A percentile compares a stretch with the other conserved stretches of the same genome.
Conservation (phyloP, 1,140 invertebrate species). For the Hirudo medicinalis region DNA sequence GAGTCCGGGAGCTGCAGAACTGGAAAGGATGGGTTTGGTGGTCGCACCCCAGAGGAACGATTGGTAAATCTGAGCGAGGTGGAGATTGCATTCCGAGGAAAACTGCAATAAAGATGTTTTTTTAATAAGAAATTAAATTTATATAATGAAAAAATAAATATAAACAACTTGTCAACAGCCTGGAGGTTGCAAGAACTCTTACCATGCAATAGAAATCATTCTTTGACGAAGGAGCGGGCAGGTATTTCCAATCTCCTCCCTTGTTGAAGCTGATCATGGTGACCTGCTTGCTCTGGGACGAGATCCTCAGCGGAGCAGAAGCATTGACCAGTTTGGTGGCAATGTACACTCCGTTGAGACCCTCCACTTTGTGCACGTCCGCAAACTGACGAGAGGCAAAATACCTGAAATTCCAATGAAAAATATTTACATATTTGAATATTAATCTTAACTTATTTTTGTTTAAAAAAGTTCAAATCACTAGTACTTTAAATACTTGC, state of each 20-base stretch:
- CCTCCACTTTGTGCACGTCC: constrained; percentile 75
- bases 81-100: constrained; percentile 51
- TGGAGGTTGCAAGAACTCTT: not conserved
- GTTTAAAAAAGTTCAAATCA: too few relatives aligned
- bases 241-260: constrained; percentile 58
- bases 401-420: constrained; percentile 46
- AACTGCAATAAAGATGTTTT: constrained; percentile 10
- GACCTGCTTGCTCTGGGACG: constrained; percentile 33
- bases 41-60: constrained; percentile 64
- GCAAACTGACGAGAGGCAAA: constrained; percentile 66
- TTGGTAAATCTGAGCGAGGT: constrained; percentile 70
- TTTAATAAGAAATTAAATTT: constrained; percentile 24
- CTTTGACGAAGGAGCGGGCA: constrained; percentile 55
- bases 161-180: constrained; percentile 15
- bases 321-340: constrained; percentile 55
- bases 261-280: constrained; percentile 78
- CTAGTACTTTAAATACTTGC: too few relatives aligned
- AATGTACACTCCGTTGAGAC: constrained; percentile 73
- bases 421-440: too few relatives aligned
- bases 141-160: constrained; percentile 13
- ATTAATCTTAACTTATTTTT: too few relatives aligned
- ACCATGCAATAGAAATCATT: constrained; percentile 36
- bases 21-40: constrained; percentile 66
- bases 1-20: constrained; percentile 69
- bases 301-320: not conserved